Base-by-base conservation (phyloP, 1,140 invertebrate species). In the Triops longicaudatus region DNA sequence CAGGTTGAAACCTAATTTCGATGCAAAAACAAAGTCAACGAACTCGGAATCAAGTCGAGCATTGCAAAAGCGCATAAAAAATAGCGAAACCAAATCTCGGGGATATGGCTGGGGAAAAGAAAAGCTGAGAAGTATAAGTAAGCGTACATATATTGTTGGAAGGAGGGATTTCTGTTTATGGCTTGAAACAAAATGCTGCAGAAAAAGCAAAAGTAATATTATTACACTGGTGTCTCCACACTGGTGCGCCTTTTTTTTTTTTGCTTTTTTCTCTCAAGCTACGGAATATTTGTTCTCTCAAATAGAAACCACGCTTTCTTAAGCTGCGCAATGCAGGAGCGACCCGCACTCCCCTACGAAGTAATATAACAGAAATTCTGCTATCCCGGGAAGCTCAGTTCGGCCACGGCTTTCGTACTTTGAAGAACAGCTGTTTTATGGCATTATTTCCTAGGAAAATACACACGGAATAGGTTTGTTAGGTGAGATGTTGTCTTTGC, bases 311-410 rank as follows among this genome's bases (percentile, higher is more conserved):
- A 12, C 22, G 17, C 50, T 63, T 10, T 63, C 50, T 63, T n/a
- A 5, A 63, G 44, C 44, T 63, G 50, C 50, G 50, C 50, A 63
- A 63, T 63, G 50, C 9, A 17, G 17, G 14, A 17, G 4, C 9
- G 22, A 11, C 50, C 14, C 50, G 6, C 14, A n/a, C 50, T 22
- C 17, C 43, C 22, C 50, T 63, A 63, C n/a, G 17, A 63, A 63
- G 50, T 63, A 63, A 63, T 17, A 63, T 9, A 63, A 63, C 50
- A 63, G 50, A 63, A 63, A 63, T 63, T 63, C 50, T 14, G 50
- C 17, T 22, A n/a, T 63, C 50, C 10, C 50, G 50, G 50, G 22
- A 63, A 14, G 10, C 17, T 17, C 17, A 63, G 50, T 63, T n/a
- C 50, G 50, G 10, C 31, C 31, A 2, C 31, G 31, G 31, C 31